Evolutionary conservation across 2,797 vertebrate species (phyloP).

Genomic region (Brachyrhaphis roseni): DNA sequence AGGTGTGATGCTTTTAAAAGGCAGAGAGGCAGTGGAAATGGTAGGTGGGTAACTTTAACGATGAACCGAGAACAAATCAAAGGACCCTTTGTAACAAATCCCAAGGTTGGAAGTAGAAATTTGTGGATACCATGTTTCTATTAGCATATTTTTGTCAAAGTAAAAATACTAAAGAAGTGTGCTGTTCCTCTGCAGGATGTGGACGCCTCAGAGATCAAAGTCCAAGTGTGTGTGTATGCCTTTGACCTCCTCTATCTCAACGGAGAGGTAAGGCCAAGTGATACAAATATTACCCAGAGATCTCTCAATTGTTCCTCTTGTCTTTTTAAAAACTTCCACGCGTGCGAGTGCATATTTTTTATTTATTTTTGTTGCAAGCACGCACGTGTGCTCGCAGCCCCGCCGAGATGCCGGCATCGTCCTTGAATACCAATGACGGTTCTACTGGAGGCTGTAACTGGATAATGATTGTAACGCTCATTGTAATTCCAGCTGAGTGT

Average conservation of each 20-base stretch:
- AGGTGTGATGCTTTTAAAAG: conserved; percentile 35
- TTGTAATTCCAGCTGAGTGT: conserved; percentile 62
- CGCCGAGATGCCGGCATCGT: conserved; percentile 30
- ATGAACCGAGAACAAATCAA: conserved; percentile 50
- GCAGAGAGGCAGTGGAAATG: conserved; percentile 4
- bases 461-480: conserved; percentile 68
- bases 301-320: conserved; percentile 6
- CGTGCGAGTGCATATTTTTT: conserved; percentile 24
- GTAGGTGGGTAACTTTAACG: conserved; percentile 37
- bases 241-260: conserved; percentile 93
- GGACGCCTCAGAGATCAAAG: conserved; percentile 89
- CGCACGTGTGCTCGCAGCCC: conserved; percentile 5
- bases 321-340: conserved; percentile 13
- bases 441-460: conserved; percentile 56
- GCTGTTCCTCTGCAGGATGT: conserved; percentile 82
- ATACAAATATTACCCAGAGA: conserved; percentile 25
- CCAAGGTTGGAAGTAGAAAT: conserved; percentile 53
- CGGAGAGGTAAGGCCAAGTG: conserved; percentile 83
- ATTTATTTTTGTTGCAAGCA: conserved; percentile 4
- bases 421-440: conserved; percentile 70
- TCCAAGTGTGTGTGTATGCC: conserved; percentile 93
- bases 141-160: conserved; percentile 63
- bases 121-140: conserved; percentile 52
- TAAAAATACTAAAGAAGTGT: conserved; percentile 31
- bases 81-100: conserved; percentile 59